phyloP scores from a whole-genome alignment of 2,888 invertebrate genomes.

The Dryococelus australis region DNA sequence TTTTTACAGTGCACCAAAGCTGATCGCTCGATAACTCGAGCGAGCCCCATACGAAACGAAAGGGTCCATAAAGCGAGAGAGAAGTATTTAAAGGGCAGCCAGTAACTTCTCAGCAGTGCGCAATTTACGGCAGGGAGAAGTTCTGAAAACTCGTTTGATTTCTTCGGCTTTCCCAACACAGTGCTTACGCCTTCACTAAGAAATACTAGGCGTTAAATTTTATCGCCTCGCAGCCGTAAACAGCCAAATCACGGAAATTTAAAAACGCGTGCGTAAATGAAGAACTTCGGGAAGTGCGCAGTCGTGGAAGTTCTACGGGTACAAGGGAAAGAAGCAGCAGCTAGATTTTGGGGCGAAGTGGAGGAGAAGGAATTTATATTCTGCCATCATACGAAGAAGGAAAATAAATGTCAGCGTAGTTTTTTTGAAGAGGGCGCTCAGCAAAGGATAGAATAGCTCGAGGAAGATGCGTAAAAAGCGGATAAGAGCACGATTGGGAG shows the following conservation, averaged over 20 bases:
- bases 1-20: too few relatives aligned
- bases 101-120: neutral
- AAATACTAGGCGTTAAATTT: neutral
- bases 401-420: neutral
- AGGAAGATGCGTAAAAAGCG: neutral
- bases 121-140: neutral
- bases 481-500: neutral
- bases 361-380: neutral
- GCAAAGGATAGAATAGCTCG: neutral
- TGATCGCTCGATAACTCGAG: too few relatives aligned
- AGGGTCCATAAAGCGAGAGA: neutral
- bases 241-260: neutral
- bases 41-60: neutral
- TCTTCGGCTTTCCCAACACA: neutral
- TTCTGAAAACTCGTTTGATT: neutral
- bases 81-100: neutral
- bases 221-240: neutral
- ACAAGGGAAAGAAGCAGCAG: neutral
- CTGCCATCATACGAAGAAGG: neutral
- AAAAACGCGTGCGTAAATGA: neutral
- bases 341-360: too few relatives aligned
- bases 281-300: neutral
- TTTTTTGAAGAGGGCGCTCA: neutral
- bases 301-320: neutral
- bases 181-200: neutral